Conservation (phyloP, 2,113 vertebrate genomes). For the Chaetorhynchus papuensis region DNA sequence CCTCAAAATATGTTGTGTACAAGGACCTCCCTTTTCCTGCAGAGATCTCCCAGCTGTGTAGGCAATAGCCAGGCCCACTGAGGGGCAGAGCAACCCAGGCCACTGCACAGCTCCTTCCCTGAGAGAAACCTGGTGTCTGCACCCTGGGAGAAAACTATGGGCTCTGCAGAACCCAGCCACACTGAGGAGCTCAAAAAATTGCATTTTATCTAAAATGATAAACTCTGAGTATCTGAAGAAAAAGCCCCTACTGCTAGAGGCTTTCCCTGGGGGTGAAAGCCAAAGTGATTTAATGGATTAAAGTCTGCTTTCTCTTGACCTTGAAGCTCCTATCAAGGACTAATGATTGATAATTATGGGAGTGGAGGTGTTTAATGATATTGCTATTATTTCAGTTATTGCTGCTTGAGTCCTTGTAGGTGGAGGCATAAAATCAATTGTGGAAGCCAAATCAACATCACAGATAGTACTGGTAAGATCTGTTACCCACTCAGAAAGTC, state of each 20-base stretch:
- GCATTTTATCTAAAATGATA: not conserved
- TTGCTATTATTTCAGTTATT: not conserved
- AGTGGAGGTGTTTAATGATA: not conserved
- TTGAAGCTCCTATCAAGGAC: not conserved
- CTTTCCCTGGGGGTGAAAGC: not conserved
- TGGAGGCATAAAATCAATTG: not conserved
- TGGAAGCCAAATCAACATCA: not conserved
- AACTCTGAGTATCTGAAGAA: not conserved
- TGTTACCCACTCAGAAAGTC: not conserved
- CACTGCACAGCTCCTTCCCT: not conserved
- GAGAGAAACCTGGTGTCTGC: not conserved
- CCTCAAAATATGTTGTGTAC: not conserved
- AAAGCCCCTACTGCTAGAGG: not conserved
- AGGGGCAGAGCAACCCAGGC: not conserved
- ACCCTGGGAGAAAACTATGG: not conserved
- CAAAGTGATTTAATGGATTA: not conserved
- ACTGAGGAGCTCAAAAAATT: not conserved
- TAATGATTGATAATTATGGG: not conserved
- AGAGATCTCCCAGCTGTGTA: not conserved
- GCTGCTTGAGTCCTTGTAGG: not conserved
- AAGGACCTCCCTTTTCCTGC: not conserved
- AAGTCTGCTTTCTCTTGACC: not conserved
- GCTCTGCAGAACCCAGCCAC: not conserved
- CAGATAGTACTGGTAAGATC: not conserved
- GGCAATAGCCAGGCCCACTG: accelerated